Conservation (phyloP, 2,113 vertebrate species). For the Orycteropus afer region DNA sequence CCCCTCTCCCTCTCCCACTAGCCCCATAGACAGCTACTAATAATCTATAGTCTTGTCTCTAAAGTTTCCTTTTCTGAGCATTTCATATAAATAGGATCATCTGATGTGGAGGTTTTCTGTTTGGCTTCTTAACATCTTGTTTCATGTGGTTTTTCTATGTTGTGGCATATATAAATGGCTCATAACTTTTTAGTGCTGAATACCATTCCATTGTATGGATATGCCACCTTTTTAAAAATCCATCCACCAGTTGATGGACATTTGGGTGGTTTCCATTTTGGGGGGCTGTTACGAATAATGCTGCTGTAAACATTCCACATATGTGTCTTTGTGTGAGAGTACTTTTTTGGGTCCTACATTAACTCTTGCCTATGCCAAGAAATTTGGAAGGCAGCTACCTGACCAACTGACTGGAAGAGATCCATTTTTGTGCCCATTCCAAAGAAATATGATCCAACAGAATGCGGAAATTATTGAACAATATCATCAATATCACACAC, state of each 20-base stretch:
- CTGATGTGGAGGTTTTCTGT: not conserved
- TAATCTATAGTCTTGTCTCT: not conserved
- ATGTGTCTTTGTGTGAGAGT: not conserved
- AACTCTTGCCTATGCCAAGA: too few relatives aligned
- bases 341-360: not conserved
- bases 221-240: not conserved
- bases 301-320: not conserved
- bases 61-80: not conserved
- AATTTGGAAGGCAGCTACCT: too few relatives aligned
- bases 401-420: too few relatives aligned
- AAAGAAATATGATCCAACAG: too few relatives aligned
- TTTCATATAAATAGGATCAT: not conserved
- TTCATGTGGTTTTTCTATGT: not conserved
- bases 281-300: not conserved
- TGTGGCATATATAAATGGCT: not conserved
- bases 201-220: not conserved
- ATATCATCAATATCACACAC: too few relatives aligned
- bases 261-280: not conserved
- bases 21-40: not conserved
- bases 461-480: too few relatives aligned
- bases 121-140: not conserved
- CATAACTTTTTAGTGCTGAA: not conserved
- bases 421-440: too few relatives aligned
- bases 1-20: not conserved
- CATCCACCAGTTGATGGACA: not conserved